Conservation (phyloP, 2,113 vertebrate genomes). For the Oncorhynchus masou region DNA sequence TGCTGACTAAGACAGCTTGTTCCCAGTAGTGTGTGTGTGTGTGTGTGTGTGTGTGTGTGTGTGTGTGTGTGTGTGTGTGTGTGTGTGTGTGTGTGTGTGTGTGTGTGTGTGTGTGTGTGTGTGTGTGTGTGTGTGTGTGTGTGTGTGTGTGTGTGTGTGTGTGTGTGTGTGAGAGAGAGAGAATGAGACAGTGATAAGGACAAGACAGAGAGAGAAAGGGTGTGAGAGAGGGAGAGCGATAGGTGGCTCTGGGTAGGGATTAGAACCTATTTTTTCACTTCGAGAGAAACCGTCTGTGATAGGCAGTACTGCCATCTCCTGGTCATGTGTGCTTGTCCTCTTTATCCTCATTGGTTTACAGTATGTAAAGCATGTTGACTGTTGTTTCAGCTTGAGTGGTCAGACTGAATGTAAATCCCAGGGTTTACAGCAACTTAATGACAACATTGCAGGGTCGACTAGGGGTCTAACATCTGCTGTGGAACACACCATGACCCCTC, state of each 20-base stretch:
- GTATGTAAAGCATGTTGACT: not conserved
- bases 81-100: no score
- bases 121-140: no score
- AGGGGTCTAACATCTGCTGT: not conserved
- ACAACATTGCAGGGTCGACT: not conserved
- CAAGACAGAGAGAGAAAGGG: not conserved
- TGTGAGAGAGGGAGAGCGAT: not conserved
- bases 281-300: conserved; percentile 18
- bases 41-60: no score
- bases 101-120: no score
- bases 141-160: no score
- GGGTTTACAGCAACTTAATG: not conserved
- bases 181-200: not conserved
- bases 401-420: not conserved
- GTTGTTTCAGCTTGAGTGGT: conserved; percentile 1
- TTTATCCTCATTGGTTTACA: not conserved
- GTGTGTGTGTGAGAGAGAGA: not conserved
- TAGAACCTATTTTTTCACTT: no score
- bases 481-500: not conserved
- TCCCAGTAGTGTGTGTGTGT: conserved; percentile 4
- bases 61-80: no score
- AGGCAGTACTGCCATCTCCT: conserved; percentile 51
- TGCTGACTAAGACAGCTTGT: conserved; percentile 30
- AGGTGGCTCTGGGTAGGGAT: not conserved
- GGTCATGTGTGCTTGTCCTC: conserved; percentile 16